Conservation (phyloP, 2,113 vertebrate genomes). For the Felis chaus region DNA sequence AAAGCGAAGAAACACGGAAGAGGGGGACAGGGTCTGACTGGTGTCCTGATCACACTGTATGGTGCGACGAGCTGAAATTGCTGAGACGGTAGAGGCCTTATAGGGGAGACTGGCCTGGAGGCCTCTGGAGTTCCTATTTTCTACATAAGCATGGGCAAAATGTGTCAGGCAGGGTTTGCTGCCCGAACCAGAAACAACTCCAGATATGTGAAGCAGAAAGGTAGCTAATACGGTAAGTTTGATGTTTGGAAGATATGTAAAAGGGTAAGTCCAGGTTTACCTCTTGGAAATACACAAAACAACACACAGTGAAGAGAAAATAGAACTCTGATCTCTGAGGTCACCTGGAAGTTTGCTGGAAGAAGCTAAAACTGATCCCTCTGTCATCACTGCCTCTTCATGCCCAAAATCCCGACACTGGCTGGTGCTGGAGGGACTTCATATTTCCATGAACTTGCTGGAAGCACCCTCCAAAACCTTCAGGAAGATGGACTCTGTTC, state of each 20-base stretch:
- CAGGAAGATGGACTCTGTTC: background rate
- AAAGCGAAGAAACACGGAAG: background rate
- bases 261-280: background rate
- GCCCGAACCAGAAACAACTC: background rate
- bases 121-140: background rate
- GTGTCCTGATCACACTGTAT: background rate
- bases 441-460: background rate
- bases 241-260: background rate
- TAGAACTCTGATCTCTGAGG: background rate
- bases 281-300: background rate
- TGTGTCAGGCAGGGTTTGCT: background rate
- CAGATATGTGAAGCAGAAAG: constrained; percentile 7
- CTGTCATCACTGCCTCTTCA: background rate
- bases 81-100: background rate
- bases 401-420: background rate
- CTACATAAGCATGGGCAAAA: background rate
- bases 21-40: background rate
- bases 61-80: background rate
- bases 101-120: background rate
- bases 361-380: background rate
- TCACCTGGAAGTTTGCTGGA: background rate
- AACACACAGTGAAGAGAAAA: background rate
- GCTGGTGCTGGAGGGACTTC: background rate
- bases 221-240: background rate
- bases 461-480: background rate